Evolutionary conservation across 2,888 invertebrate genomes (phyloP), one percentile per base, ranked within the genome.

Genomic region (Melangyna quadrimaculata): DNA sequence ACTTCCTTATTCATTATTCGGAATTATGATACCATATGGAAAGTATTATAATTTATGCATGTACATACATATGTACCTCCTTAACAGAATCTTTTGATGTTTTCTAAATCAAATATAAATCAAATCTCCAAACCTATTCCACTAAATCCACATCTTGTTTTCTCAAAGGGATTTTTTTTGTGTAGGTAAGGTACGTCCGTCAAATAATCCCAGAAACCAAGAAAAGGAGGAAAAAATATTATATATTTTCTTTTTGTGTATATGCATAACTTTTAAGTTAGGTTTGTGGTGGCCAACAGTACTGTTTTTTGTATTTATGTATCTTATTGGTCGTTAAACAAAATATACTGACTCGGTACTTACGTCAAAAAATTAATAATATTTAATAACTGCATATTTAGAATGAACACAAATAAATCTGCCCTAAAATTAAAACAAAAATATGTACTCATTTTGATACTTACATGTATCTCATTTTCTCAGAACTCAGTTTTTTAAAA

Each of bases 121-220:
- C 27, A 51, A 67, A 51, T 67, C 48, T 35, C 35, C 22, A 35
- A 67, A 67, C 51, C 5, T n/a, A 67, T 67, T 67, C 67, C 35
- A 67, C 51, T 51, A 51, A 35, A 67, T 67, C 51, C 35, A 67
- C 67, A 67, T 67, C 67, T 35, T 51, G 19, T 67, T 67, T 67
- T 22, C 67, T 32, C 43, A n/a, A 29, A 45, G 19, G 45, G 43
- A 29, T 61, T 35, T 27, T 63, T 27, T 7, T n/a, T 22, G 8
- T 0, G 10, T 35, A 10, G 7, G 3, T 0, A 22, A 57, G 17
- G 0, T 45, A 29, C 27, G n/a, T 29, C 14, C 17, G 7, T 45
- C 29, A 29, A 17, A 27, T 43, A 63, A 63, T 67, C 48, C 17
- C 17, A 67, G 29, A 51, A 32, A 22, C 5, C 43, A 43, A 27